These are phyloP conservation scores for Atrichornis clamosus DNA, from an alignment of 2,113 vertebrate genomes.

Conservation along the genomic window DNA sequence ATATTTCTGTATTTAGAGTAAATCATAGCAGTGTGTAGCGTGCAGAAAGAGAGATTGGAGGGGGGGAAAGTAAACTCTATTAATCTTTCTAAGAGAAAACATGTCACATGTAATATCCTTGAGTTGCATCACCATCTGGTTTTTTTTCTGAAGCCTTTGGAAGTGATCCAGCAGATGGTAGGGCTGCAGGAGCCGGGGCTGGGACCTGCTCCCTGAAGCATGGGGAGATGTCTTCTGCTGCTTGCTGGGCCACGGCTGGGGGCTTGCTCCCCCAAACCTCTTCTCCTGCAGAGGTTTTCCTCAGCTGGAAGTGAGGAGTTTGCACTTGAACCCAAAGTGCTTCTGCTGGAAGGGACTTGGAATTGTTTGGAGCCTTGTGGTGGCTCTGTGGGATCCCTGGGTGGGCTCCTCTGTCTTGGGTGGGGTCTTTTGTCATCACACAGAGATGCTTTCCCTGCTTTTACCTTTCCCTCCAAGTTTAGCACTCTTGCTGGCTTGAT, in stretches of 20 bases:
- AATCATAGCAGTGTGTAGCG: conserved; percentile 18
- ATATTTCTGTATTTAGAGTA: conserved; percentile 32
- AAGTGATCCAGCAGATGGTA: conserved; percentile 15
- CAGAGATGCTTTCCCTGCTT: neutral
- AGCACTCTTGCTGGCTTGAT: neutral
- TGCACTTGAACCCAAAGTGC: neutral
- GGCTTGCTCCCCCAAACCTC: neutral
- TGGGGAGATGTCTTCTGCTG: neutral
- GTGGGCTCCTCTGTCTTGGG: neutral
- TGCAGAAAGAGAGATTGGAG: conserved; percentile 17
- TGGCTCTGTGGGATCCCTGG: neutral
- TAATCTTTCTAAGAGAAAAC: conserved; percentile 38
- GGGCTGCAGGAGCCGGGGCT: conserved; percentile 19
- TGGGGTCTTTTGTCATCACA: neutral
- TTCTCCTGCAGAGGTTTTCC: neutral
- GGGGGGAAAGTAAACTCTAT: neutral
- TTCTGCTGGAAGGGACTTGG: neutral
- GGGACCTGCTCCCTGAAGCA: conserved; percentile 43
- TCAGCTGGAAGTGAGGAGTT: neutral
- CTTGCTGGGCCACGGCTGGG: conserved; percentile 11
- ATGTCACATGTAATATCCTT: conserved; percentile 39
- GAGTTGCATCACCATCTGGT: conserved; percentile 50
- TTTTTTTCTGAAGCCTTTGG: conserved; percentile 16
- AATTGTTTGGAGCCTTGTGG: neutral
- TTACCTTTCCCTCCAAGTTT: neutral